phyloP scores from a whole-genome alignment of 2,113 vertebrate species.

The Oreotrochilus melanogaster region DNA sequence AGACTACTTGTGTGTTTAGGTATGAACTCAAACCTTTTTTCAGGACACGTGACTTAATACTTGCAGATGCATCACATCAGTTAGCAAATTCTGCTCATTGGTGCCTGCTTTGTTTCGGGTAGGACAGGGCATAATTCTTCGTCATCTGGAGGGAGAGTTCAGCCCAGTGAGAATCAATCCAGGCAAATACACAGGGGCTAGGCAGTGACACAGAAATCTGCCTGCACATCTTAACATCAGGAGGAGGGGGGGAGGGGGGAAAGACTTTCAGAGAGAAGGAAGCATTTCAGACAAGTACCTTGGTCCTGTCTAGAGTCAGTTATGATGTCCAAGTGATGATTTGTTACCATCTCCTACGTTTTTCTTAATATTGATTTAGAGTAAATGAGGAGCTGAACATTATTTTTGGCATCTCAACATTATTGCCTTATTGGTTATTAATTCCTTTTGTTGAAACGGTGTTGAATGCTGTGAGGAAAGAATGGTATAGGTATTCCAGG shows the following conservation, averaged over 20 bases:
- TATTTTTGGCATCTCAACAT: not conserved
- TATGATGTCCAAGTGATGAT: constrained; percentile 10
- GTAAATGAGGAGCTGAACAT: constrained; percentile 9
- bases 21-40: not conserved
- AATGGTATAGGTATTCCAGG: not conserved
- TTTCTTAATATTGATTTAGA: constrained; percentile 8
- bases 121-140: constrained; percentile 25
- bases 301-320: constrained; percentile 26
- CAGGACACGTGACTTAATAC: not conserved
- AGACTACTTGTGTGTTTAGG: constrained; percentile 22
- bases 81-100: constrained; percentile 33
- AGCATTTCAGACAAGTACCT: constrained; percentile 30
- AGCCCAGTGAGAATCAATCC: not conserved
- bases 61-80: constrained; percentile 41
- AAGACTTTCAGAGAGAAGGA: constrained; percentile 7
- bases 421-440: not conserved
- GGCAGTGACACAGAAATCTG: constrained; percentile 52
- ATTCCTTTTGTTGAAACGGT: not conserved
- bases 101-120: constrained; percentile 51
- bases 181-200: not conserved
- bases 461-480: not conserved
- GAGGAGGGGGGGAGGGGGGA: not conserved
- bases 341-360: constrained; percentile 5
- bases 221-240: constrained; percentile 37
- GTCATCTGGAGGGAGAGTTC: constrained; percentile 35